Evolutionary conservation across 2,888 invertebrate genomes (phyloP).

Genomic region (Coenonympha arcania): DNA sequence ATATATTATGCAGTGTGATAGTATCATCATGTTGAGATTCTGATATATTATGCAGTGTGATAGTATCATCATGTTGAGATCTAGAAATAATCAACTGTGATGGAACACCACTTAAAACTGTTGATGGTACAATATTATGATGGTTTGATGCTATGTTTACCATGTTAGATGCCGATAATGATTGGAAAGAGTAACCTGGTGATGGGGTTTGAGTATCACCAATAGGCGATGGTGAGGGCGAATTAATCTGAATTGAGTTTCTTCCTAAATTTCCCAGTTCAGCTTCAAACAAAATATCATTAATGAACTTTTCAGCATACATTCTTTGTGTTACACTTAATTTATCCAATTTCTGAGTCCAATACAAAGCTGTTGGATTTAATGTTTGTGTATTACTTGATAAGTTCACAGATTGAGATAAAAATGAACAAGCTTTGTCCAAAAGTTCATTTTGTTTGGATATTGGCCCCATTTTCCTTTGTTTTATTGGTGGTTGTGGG

Average conservation of each 20-base stretch:
- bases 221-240: not conserved
- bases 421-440: not conserved
- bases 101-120: too few relatives aligned
- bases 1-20: too few relatives aligned
- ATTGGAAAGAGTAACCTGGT: not conserved
- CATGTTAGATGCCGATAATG: too few relatives aligned
- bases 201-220: too few relatives aligned
- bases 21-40: too few relatives aligned
- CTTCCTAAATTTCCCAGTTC: conserved; percentile 28
- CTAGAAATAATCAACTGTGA: too few relatives aligned
- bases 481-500: not conserved
- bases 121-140: too few relatives aligned
- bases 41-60: too few relatives aligned
- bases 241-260: conserved; percentile 28
- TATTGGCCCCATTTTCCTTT: too few relatives aligned
- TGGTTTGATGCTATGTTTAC: not conserved
- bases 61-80: too few relatives aligned
- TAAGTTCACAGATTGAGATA: not conserved
- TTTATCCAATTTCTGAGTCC: conserved; percentile 4
- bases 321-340: conserved; percentile 28
- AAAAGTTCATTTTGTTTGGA: not conserved
- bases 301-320: conserved; percentile 32
- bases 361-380: not conserved
- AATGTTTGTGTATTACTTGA: too few relatives aligned
- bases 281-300: conserved; percentile 32